Evolutionary conservation across 2,113 vertebrate species (phyloP), one percentile per base, ranked within the genome.

Genomic region (Dicerorhinus sumatrensis): DNA sequence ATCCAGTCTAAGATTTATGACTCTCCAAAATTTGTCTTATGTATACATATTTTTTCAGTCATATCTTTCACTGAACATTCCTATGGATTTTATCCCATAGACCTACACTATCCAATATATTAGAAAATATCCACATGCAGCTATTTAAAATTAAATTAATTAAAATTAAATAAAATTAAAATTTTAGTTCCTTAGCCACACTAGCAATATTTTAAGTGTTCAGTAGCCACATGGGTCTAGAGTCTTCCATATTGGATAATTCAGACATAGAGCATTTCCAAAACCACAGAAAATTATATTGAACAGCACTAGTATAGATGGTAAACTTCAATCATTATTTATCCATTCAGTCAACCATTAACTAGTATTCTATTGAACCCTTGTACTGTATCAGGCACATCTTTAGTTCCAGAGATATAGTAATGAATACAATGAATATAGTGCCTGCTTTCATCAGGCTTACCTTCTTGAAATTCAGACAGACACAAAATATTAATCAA

Each of bases 81-180:
- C 16, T 51, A 27, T 89, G 5, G 36, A 86, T 76, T 82, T 6
- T 73, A 42, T 79, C 16, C 8, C 21, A 80, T 21, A 10, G 20
- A 39, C 4, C 8, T 79, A 42, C 1, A 20, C 12, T 81, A 4
- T 48, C 13, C 36, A 58, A 20, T 62, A 36, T 69, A 2, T 62
- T 84, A 84, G 33, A 6, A 84, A 80, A 9, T 51, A 92, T 10
- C 29, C 25, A 33, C 10, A 75, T 67, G 25, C 3, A 25, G 23
- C 9, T 96, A 46, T 89, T 63, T n/a, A 63, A 58, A 69, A 87
- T 80, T 51, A 51, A 91, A 56, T 70, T 65, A 75, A 6, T 39
- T 87, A 20, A 82, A 63, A 88, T 77, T 70, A 73, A 65, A 25
- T 54, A 60, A 70, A 76, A 51, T 95, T 87, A 87, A 65, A 88